Base-by-base conservation (phyloP, 2,797 vertebrate genomes). In the Lacerta viridis region DNA sequence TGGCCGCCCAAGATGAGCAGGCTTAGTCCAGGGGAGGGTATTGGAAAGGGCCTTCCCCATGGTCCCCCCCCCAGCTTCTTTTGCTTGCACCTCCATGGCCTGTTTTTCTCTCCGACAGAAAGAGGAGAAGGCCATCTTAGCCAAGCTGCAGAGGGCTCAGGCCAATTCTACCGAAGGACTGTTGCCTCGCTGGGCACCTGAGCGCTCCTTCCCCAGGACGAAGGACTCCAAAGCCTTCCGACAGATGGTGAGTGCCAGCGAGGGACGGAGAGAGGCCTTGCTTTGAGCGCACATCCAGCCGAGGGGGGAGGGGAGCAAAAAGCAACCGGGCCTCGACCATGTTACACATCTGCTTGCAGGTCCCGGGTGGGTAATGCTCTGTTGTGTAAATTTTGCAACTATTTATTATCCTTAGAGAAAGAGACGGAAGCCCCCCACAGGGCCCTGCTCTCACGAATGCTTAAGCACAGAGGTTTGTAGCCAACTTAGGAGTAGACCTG, bases 171-270 rank as follows among this genome's bases (percentile, higher is more conserved):
- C 96, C 0, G 98, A 99, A 93, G 98, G 97, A 64, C 96, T 99
- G 95, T 96, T 98, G 96, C 98, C 98, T 0, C 98, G 98, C 94
- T 99, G 98, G 98, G 98, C 98, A 72, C 98, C 98, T 0, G 98
- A 99, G 93, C 98, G 98, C 72, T 97, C 98, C 89, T 99, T 99
- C 96, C 94, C 96, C 87, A 97, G 98, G 93, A 98, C 98, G 95
- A 99, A 99, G 97, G 98, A 99, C 97, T 99, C 98, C 88, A 99
- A 99, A 95, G 98, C 98, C 90, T 99, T 99, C 96, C 98, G 98
- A 93, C 98, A 99, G 97, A 99, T 99, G 98, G 98, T 99, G 94
- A 98, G 98, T 80, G 3, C 1, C 25, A 46, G 55, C 18, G 17
- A 25, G 27, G 33, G 33, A 1, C n/a, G 17, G 10, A 17, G 55